Evolutionary conservation across 1,140 invertebrate genomes (phyloP).

Genomic region (Hylyphantes graminicola): DNA sequence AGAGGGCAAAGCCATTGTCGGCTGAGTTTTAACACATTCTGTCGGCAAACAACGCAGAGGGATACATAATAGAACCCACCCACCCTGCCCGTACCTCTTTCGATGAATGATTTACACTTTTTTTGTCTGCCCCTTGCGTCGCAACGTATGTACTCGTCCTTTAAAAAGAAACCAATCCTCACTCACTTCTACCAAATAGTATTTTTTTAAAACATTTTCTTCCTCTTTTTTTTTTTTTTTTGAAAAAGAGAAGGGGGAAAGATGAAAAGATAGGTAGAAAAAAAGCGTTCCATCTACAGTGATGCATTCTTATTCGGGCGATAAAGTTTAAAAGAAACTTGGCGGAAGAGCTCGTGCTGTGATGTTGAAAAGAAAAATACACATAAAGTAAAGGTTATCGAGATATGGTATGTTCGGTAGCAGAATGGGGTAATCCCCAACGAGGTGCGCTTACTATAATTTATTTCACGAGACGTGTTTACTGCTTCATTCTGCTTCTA

Average conservation of each 20-base stretch:
- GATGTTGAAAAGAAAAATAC: not conserved
- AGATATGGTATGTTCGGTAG: no score
- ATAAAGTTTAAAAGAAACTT: constrained; percentile 39
- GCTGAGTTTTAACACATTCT: constrained; percentile 31
- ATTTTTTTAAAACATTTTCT: constrained; percentile 10
- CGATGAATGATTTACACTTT: constrained; percentile 50
- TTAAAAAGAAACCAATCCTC: not conserved
- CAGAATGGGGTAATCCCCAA: no score
- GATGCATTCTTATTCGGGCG: constrained; percentile 36
- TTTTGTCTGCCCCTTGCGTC: constrained; percentile 2
- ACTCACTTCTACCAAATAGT: no score
- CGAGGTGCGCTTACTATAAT: no score
- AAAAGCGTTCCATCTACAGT: not conserved
- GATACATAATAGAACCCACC: constrained; percentile 42
- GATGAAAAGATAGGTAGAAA: not conserved
- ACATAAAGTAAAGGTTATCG: not conserved
- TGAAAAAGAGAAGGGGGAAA: not conserved
- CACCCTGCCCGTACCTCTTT: constrained; percentile 14
- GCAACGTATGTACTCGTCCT: not conserved
- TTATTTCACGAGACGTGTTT: no score
- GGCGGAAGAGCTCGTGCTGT: not conserved
- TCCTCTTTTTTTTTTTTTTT: not conserved
- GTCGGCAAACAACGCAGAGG: constrained; percentile 39
- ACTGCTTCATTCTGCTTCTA: no score
- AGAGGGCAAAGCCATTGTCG: constrained; percentile 49